Base-by-base conservation (phyloP, 2,888 invertebrate genomes). In the Drosophila stalkeri region DNA sequence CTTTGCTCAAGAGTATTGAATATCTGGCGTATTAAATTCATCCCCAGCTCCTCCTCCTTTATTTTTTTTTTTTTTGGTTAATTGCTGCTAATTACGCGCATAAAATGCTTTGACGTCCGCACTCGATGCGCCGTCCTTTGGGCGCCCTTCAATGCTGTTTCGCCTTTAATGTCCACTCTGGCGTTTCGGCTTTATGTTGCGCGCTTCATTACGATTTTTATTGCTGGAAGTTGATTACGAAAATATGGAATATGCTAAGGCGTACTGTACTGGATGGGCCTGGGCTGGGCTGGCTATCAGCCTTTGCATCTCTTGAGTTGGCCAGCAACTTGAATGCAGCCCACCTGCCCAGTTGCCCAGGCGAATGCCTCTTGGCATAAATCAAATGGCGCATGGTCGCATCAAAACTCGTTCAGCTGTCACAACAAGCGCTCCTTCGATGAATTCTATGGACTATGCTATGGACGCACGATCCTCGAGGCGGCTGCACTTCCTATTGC, bases 81-180 rank as follows among this genome's bases (percentile, higher is more conserved):
- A 86, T 86, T 87, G 85, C 72, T 69, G 81, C 80, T 86, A 86
- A 86, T 86, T 86, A 84, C 66, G 85, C 85, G 90, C 79, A 84
- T 86, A 86, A 90, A 89, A 72, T 77, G 64, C 75, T 75, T 75
- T 81, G 77, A 77, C 81, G 63, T 56, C 23, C 47, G 11, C 6
- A 5, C 12, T 27, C 3, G 27, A 31, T 2, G 7, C 41, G 7
- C 35, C 14, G 9, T 2, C 16, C n/a, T 33, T 47, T 35, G 16
- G n/a, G 23, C 31, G 59, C 20, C 55, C 51, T 47, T 31, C 57
- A 56, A 52, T 64, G 63, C 75, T 60, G 80, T 52, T 67, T 68
- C 51, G 68, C 70, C 68, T 70, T 75, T 77, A 75, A 71, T 75
- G 63, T 78, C 70, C 75, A 83, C 52, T 75, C 73, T 74, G 78